Evolutionary conservation across 1,140 invertebrate species (phyloP).

Genomic region (Lepidurus packardi): DNA sequence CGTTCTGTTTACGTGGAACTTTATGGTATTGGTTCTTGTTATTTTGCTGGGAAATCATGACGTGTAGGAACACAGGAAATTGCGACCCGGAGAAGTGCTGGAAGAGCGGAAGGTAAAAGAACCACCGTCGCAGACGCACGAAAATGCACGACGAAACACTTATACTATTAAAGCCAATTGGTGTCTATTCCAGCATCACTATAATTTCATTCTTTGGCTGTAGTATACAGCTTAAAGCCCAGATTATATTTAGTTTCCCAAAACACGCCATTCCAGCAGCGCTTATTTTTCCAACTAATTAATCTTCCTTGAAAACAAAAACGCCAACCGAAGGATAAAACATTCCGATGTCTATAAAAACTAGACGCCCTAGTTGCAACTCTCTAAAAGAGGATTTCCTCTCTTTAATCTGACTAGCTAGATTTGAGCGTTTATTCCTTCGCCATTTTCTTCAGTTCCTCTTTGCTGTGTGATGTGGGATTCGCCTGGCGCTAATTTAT

Average conservation of each 20-base stretch:
- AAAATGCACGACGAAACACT: constrained; percentile 32
- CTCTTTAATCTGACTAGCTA: background rate
- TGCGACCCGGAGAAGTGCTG: constrained; percentile 83
- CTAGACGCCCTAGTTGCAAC: background rate
- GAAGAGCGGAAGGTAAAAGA: constrained; percentile 87
- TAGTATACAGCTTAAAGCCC: constrained; percentile 28
- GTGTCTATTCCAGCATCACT: constrained; percentile 50
- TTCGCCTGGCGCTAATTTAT: constrained; percentile 31
- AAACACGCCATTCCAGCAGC: background rate
- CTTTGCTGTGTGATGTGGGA: background rate
- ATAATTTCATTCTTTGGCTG: constrained; percentile 49
- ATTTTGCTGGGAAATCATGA: constrained; percentile 8
- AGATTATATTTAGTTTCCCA: too few species aligned
- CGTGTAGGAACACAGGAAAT: constrained; percentile 69
- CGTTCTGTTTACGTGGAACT: background rate
- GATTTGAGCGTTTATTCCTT: background rate
- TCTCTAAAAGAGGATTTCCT: constrained; percentile 7
- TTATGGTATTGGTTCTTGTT: background rate
- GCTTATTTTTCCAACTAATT: constrained; percentile 9
- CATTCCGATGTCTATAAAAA: background rate
- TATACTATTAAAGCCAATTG: constrained; percentile 24
- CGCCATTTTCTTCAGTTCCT: background rate
- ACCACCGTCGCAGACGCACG: constrained; percentile 29
- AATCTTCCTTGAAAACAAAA: background rate
- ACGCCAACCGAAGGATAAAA: background rate